These are phyloP conservation scores for Myzus persicae DNA, from an alignment of 1,140 invertebrate species.

Conservation along the genomic window DNA sequence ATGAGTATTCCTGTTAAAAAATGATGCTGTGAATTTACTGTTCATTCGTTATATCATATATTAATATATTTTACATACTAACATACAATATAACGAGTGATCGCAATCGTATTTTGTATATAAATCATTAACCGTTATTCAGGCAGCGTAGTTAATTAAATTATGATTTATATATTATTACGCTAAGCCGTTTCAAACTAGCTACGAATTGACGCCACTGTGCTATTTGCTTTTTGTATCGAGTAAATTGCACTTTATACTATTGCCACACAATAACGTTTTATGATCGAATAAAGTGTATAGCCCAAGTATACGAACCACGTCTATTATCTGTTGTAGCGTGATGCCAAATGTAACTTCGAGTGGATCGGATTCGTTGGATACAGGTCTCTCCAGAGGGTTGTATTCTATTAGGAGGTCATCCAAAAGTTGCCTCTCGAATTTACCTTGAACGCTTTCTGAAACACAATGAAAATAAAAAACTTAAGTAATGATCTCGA, in stretches of 20 bases:
- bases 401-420: conserved; percentile 86
- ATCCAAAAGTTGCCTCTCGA: conserved; percentile 90
- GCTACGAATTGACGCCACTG: conserved; percentile 85
- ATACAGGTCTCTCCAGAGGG: conserved; percentile 92
- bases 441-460: conserved; percentile 82
- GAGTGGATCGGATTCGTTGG: conserved; percentile 91
- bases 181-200: conserved; percentile 66
- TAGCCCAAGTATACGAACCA: conserved; percentile 76
- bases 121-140: not conserved
- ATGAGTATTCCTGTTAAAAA: not conserved
- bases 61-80: not conserved
- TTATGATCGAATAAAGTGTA: not conserved
- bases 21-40: not conserved
- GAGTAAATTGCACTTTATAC: conserved; percentile 93
- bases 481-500: not conserved
- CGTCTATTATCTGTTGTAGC: conserved; percentile 98
- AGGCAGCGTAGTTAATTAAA: not conserved
- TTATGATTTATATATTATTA: not conserved
- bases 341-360: conserved; percentile 95
- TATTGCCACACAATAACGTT: conserved; percentile 24
- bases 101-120: not conserved
- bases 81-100: not conserved
- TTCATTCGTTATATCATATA: not conserved
- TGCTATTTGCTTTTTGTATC: conserved; percentile 89
- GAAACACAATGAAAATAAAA: conserved; percentile 64